A percentile compares a stretch with the other conserved stretches of the same genome.
Conservation (phyloP, 2,888 invertebrate genomes). For the Coremacera marginata region DNA sequence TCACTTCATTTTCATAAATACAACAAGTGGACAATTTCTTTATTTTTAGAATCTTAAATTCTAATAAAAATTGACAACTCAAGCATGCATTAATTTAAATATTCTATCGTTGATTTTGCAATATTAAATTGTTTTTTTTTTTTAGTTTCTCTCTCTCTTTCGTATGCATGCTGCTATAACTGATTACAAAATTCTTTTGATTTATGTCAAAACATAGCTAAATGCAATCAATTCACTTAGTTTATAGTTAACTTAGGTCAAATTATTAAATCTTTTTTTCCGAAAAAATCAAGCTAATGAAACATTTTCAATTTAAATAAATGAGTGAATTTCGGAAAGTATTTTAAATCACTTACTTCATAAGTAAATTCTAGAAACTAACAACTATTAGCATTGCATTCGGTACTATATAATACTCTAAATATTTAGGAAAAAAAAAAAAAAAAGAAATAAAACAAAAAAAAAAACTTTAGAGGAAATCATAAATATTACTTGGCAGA, state of each 20-base stretch:
- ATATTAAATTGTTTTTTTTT: no score
- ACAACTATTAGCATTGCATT: constrained; percentile 21
- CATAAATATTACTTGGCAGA: no score
- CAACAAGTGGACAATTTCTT: constrained; percentile 22
- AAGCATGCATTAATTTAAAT: no score
- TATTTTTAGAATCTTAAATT: no score
- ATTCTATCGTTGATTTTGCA: no score
- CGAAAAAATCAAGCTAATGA: not conserved
- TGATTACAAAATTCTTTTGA: no score
- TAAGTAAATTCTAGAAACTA: constrained; percentile 40
- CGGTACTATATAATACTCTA: not conserved
- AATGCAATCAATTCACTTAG: constrained; percentile 7
- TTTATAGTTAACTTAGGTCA: not conserved
- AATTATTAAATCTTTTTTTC: no score
- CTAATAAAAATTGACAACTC: no score
- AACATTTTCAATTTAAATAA: constrained; percentile 32
- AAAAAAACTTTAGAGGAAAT: no score
- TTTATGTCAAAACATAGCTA: not conserved
- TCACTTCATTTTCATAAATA: constrained; percentile 30
- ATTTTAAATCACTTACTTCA: constrained; percentile 54
- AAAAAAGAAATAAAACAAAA: no score
- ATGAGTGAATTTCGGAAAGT: constrained; percentile 37
- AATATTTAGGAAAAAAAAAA: not conserved
- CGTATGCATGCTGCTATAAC: not conserved
- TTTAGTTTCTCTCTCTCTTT: not conserved